These are phyloP conservation scores for Lethocerus indicus DNA, from an alignment of 1,140 invertebrate species.

Conservation along the genomic window DNA sequence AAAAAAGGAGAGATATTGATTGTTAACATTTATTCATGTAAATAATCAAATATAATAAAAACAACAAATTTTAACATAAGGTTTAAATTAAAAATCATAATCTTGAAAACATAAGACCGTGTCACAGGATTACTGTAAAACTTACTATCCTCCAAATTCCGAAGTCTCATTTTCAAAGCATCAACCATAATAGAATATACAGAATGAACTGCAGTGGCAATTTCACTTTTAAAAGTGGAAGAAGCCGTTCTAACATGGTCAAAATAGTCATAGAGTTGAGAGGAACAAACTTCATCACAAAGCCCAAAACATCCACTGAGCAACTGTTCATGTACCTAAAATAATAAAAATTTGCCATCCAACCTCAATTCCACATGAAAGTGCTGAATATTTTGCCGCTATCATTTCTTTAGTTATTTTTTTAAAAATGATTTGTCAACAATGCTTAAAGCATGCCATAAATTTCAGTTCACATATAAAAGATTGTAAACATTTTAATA, in stretches of 20 bases:
- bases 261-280: constrained; percentile 30
- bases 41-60: neutral
- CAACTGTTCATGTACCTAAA: constrained; percentile 32
- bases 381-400: neutral
- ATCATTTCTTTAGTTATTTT: neutral
- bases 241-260: constrained; percentile 29
- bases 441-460: neutral
- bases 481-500: neutral
- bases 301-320: constrained; percentile 40
- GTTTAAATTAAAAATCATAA: neutral
- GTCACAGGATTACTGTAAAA: neutral
- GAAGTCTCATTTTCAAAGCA: constrained; percentile 19
- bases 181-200: constrained; percentile 25
- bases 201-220: constrained; percentile 27
- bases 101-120: neutral
- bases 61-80: neutral
- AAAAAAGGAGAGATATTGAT: constrained; percentile 7
- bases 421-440: neutral
- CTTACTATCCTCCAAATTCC: constrained; percentile 16
- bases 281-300: constrained; percentile 15
- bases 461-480: neutral
- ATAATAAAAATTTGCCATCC: neutral
- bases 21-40: neutral
- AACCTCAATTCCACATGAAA: neutral
- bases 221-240: constrained; percentile 23